Percentiles rank a stretch among this genome's conserved stretches.
Evolutionary conservation across 2,797 vertebrate species (phyloP).

Genomic region (Leptatherina wallacei): DNA sequence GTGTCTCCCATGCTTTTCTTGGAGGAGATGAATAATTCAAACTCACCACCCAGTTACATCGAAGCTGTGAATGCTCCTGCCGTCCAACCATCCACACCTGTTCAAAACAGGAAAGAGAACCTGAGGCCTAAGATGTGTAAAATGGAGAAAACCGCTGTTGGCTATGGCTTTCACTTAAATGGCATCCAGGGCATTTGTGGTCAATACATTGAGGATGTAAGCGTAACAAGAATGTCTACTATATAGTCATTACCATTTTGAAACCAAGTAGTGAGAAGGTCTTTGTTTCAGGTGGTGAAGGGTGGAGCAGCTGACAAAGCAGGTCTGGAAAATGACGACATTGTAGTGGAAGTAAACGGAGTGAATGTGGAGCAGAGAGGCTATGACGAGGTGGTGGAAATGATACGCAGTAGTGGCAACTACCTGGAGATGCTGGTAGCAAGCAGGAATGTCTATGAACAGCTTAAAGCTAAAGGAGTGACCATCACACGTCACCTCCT

Average conservation of each 20-base stretch:
- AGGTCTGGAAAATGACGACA: slow-evolving; percentile 86
- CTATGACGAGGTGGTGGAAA: slow-evolving; percentile 86
- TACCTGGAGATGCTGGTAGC: slow-evolving; percentile 87
- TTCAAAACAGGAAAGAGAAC: slow-evolving; percentile 39
- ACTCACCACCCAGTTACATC: slow-evolving; percentile 68
- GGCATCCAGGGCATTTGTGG: slow-evolving; percentile 84
- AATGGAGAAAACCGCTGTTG: slow-evolving; percentile 83
- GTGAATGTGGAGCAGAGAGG: slow-evolving; percentile 82
- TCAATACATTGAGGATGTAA: slow-evolving; percentile 89
- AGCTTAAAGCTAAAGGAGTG: slow-evolving; percentile 84
- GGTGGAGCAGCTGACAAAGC: slow-evolving; percentile 84
- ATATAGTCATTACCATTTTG: not conserved
- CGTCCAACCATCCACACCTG: slow-evolving; percentile 15
- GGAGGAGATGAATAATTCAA: slow-evolving; percentile 75
- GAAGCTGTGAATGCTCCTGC: slow-evolving; percentile 57
- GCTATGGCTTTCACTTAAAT: slow-evolving; percentile 93
- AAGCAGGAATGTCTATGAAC: slow-evolving; percentile 80
- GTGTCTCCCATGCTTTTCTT: slow-evolving; percentile 88
- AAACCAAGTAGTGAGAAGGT: not conserved
- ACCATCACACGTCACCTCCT: slow-evolving; percentile 75
- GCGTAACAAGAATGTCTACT: not conserved
- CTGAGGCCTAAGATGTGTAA: slow-evolving; percentile 89
- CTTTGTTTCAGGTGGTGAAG: slow-evolving; percentile 83
- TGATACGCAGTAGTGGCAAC: slow-evolving; percentile 82
- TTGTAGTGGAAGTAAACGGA: slow-evolving; percentile 90